Evolutionary conservation across 2,113 vertebrate species (phyloP).

Genomic region (Scatophagus argus): DNA sequence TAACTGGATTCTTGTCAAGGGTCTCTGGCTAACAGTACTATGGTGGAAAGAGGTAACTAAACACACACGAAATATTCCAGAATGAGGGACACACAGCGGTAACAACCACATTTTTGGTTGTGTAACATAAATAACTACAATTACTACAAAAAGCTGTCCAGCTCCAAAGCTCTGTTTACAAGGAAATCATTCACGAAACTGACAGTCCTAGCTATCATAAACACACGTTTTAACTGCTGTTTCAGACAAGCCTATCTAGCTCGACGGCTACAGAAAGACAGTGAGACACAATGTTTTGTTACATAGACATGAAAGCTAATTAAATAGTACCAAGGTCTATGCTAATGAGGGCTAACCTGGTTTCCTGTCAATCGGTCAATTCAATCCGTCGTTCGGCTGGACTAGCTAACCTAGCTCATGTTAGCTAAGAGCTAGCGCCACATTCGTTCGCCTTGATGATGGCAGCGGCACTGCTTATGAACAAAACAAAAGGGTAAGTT

Average conservation of each 20-base stretch:
- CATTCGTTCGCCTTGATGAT: slow-evolving; percentile 18
- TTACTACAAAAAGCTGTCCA: not conserved
- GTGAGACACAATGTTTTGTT: not conserved
- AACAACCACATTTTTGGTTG: not conserved
- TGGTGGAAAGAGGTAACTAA: not conserved
- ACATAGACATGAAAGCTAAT: not conserved
- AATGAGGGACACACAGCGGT: not conserved
- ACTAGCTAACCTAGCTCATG: slow-evolving; percentile 39
- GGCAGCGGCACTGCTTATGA: not conserved
- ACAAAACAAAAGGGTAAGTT: slow-evolving; percentile 23
- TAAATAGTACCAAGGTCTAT: not conserved
- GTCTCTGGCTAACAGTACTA: not conserved
- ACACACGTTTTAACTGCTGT: not conserved
- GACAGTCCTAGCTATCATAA: not conserved
- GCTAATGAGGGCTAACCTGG: not conserved
- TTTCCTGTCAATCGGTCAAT: not conserved
- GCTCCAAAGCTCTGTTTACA: slow-evolving; percentile 20
- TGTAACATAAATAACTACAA: not conserved
- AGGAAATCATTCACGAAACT: not conserved
- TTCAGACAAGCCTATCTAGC: not conserved
- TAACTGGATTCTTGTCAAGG: not conserved
- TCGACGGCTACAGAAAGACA: not conserved
- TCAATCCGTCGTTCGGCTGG: not conserved
- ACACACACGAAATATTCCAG: too few relatives aligned
- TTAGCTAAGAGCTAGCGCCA: slow-evolving; percentile 57